Evolutionary conservation across 1,140 invertebrate species (phyloP), one percentile per base, ranked within the genome.

Genomic region (Caenorhabditis briggsae): DNA sequence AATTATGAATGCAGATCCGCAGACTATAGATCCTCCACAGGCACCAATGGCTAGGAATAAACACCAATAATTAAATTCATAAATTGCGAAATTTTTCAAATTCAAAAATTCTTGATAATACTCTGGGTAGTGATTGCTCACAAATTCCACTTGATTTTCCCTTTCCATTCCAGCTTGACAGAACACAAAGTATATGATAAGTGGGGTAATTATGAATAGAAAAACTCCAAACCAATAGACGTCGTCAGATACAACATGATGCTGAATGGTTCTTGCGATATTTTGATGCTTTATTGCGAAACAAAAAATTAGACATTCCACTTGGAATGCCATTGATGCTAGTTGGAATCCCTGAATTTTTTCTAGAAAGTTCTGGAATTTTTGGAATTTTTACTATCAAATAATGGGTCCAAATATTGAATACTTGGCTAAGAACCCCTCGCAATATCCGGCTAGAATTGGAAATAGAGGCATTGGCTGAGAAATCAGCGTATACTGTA

Each of bases 381-480:
- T 64, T 25, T 2, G 9, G 2, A 33, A 64, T 18, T 12, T 14
- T 70, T 41, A 70, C 64, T 5, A 70, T 70, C 16, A 70, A 46
- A 70, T 70, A 70, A 70, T 70, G 64, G 5, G 33, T 18, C 64
- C 64, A 70, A 18, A 70, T 70, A 11, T 20, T 33, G 43, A 70
- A 70, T 70, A 70, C 0, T 14, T 43, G 6, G 64, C 64, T n/a
- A 70, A 11, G n/a, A 70, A 70, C 8, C 64, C 64, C 43, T 70
- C 64, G n/a, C 64, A 70, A 70, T 70, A 46, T 46, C 64, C 64
- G 8, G 33, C 64, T 16, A 70, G 14, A 43, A 70, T 70, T 20
- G 64, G 64, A n/a, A 70, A 70, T 18, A 70, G 14, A 0, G 33
- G 14, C 64, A 70, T 70, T 9, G 64, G 64, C 16, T 70, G 64